Base-by-base conservation (phyloP, 2,113 vertebrate species). In the Archocentrus centrarchus region DNA sequence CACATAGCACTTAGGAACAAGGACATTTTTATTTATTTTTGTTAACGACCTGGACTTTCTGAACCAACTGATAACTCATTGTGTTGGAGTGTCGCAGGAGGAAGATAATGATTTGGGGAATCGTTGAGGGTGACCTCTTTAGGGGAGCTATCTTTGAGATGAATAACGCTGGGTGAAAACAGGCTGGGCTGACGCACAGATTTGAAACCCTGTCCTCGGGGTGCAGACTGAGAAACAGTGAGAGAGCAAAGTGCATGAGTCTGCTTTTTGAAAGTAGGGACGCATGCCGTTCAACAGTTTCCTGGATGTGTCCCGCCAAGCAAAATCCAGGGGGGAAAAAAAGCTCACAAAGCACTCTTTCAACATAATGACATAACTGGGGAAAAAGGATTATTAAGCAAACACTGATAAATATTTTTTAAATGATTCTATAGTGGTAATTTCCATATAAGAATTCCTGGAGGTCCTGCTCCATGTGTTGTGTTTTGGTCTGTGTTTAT, bases 91-190 rank as follows among this genome's bases (percentile, higher is more conserved):
- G 10, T 37, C 11, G 13, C 44, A 62, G 20, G 13, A 44, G 11
- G 30, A 5, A 17, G 18, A 81, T 55, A n/a, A n/a, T 76, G 62
- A 47, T 73, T 61, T 82, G 22, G 20, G 3, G 37, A 75, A 20
- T n/a, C 17, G 22, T 66, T 32, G 2, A 15, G 18, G 32, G 14
- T 22, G 35, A 64, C 55, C 17, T 76, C 32, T 60, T 35, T 41
- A 8, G n/a, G 14, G 3, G 32, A 60, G 15, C 24, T 61, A 27
- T 47, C 66, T 24, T 32, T 32, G 44, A 73, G 10, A 53, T 53
- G 66, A 24, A 30, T 6, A 78, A 30, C 57, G 66, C 63, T 68
- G 81, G 86, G 86, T 79, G 75, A 88, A 88, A 73, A 76, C 39
- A 13, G 6, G 27, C 75, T 77, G 2, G 55, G 32, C 2, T 50